phyloP scores from a whole-genome alignment of 2,797 vertebrate genomes.

The Oophaga sylvatica region DNA sequence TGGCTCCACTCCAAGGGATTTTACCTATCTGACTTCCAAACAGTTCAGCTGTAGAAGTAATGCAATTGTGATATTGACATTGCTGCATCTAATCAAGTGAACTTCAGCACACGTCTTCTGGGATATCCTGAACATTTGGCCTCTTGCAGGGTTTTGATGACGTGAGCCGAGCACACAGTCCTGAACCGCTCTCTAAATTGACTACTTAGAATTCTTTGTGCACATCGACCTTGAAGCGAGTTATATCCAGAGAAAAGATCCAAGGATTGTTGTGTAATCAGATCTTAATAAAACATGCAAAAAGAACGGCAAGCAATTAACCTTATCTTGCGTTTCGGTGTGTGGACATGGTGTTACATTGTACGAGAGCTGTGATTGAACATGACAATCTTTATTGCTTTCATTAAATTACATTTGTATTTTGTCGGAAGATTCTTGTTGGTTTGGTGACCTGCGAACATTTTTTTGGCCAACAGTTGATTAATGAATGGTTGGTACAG shows the following conservation, averaged over 20 bases:
- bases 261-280: slow-evolving; percentile 47
- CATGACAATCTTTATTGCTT: slow-evolving; percentile 36
- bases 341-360: neutral
- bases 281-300: slow-evolving; percentile 53
- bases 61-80: slow-evolving; percentile 33
- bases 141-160: slow-evolving; percentile 23
- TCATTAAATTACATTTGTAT: slow-evolving; percentile 21
- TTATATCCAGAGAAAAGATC: slow-evolving; percentile 25
- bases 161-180: slow-evolving; percentile 10
- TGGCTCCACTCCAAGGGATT: no score
- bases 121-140: slow-evolving; percentile 23
- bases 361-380: slow-evolving; percentile 19
- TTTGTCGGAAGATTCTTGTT: slow-evolving; percentile 9
- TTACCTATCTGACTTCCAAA: neutral
- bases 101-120: neutral
- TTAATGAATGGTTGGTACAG: neutral
- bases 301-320: slow-evolving; percentile 40
- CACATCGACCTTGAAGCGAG: slow-evolving; percentile 43
- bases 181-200: slow-evolving; percentile 36
- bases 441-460: neutral
- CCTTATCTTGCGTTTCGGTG: slow-evolving; percentile 21
- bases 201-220: slow-evolving; percentile 46
- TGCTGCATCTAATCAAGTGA: slow-evolving; percentile 26
- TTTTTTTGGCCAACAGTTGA: neutral
- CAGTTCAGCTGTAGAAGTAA: neutral